phyloP scores from a whole-genome alignment of 1,140 invertebrate species.

The Tetramorium parvispinum region DNA sequence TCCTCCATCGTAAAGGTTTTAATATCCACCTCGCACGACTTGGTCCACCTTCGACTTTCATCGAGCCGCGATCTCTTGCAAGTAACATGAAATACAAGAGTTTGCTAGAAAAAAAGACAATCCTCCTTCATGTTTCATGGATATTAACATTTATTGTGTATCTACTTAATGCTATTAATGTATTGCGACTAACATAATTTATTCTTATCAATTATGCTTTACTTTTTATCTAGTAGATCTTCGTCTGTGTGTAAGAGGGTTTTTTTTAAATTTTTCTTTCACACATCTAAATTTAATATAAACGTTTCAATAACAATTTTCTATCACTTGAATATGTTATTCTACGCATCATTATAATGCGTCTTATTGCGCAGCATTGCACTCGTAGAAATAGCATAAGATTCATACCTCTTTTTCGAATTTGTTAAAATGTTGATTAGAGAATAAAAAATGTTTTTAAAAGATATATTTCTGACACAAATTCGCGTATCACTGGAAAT shows the following conservation, averaged over 20 bases:
- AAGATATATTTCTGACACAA: neutral
- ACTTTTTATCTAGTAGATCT: neutral
- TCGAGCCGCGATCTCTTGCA: neutral
- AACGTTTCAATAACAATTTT: neutral
- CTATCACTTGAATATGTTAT: neutral
- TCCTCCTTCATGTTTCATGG: neutral
- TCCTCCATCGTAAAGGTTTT: conserved; percentile 5
- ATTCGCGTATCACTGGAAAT: neutral
- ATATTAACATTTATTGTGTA: neutral
- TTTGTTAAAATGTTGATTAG: neutral
- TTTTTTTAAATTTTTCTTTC: neutral
- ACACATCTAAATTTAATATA: neutral
- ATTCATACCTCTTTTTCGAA: neutral
- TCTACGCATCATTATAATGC: neutral
- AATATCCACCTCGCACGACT: conserved; percentile 16
- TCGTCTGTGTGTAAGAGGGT: no score
- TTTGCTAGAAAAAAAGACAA: neutral
- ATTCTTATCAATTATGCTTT: neutral
- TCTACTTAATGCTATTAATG: neutral
- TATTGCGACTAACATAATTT: neutral
- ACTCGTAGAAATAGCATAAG: neutral
- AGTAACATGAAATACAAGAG: neutral
- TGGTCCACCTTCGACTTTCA: conserved; percentile 21
- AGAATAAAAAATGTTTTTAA: neutral
- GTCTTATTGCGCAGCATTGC: neutral